phyloP scores from a whole-genome alignment of 2,888 invertebrate species.

The Trachelus stipa region DNA sequence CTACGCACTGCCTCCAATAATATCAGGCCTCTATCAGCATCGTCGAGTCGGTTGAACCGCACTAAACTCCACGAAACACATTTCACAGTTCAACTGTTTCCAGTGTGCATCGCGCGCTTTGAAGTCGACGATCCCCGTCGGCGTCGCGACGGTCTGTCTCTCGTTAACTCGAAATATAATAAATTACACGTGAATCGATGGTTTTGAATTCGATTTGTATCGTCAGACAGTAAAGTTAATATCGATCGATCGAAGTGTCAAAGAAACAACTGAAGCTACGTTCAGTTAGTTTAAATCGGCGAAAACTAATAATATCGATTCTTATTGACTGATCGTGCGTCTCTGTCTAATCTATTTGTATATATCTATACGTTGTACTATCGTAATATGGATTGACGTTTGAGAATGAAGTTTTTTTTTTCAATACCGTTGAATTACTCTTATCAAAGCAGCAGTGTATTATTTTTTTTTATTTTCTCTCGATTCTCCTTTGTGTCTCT shows the following conservation, averaged over 20 bases:
- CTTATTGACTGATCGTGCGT: neutral
- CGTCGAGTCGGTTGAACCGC: slow-evolving; percentile 8
- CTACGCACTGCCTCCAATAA: slow-evolving; percentile 16
- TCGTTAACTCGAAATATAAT: neutral
- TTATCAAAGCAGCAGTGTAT: neutral
- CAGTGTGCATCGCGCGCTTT: neutral
- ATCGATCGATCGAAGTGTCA: neutral
- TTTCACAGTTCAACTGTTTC: neutral
- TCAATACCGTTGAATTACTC: neutral
- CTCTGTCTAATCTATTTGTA: neutral
- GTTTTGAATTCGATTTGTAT: neutral
- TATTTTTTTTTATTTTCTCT: neutral
- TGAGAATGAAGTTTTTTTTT: neutral
- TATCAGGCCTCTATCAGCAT: slow-evolving; percentile 12
- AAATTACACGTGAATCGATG: neutral
- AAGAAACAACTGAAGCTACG: neutral
- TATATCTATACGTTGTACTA: neutral
- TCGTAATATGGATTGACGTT: neutral
- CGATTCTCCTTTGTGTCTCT: neutral
- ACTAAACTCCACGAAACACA: slow-evolving; percentile 10
- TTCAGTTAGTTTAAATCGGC: neutral
- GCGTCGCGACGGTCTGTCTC: neutral
- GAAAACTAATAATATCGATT: neutral
- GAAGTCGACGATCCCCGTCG: neutral
- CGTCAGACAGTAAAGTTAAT: neutral